These are phyloP conservation scores for Notarius lentiginosus DNA, from an alignment of 2,113 vertebrate species.

Conservation along the genomic window DNA sequence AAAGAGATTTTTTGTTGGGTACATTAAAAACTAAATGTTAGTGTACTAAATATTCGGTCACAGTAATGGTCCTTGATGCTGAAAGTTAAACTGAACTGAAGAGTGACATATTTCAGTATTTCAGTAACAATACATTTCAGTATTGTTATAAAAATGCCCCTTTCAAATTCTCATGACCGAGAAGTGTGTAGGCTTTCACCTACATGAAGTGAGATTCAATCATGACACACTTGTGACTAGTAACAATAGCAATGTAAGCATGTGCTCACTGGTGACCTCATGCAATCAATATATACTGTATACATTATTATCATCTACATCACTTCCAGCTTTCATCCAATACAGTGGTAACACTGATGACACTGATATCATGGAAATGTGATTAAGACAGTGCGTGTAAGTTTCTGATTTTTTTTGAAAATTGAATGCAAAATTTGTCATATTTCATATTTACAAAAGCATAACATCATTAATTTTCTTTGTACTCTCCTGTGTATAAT, in stretches of 20 bases:
- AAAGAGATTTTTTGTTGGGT: conserved; percentile 50
- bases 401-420: too few species aligned
- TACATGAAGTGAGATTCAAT: not conserved
- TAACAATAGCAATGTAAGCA: not conserved
- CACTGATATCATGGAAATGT: too few species aligned
- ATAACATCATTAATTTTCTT: too few species aligned
- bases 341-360: too few species aligned
- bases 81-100: not conserved
- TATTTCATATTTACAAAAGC: too few species aligned
- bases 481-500: too few species aligned
- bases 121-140: not conserved
- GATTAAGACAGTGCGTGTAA: too few species aligned
- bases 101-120: not conserved
- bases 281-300: not conserved
- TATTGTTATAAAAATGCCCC: not conserved
- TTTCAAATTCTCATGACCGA: not conserved
- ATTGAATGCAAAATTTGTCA: too few species aligned
- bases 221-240: not conserved
- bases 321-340: too few species aligned
- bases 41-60: not conserved
- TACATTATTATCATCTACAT: not conserved
- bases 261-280: not conserved
- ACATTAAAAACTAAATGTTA: not conserved
- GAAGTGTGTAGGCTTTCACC: not conserved
- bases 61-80: not conserved